Evolutionary conservation across 2,888 invertebrate species (phyloP), one percentile per base, ranked within the genome.

Genomic region (Leptopterna dolabrata): DNA sequence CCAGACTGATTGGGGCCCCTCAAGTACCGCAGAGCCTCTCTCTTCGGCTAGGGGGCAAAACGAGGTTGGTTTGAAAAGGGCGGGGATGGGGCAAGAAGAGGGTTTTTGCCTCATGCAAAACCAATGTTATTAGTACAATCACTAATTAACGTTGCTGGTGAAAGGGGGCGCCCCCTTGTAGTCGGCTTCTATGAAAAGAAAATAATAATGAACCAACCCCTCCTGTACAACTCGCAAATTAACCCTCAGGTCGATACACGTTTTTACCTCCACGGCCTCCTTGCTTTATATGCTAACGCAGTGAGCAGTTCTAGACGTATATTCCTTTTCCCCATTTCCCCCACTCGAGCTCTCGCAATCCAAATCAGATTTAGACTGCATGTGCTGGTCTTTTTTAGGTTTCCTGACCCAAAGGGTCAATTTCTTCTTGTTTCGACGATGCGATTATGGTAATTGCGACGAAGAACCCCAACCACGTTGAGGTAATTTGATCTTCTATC

Each of bases 81-180:
- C 4, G 24, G 27, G 85, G 27, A 71, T 30, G 81, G 45, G 51
- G 55, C 63, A 63, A 63, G 63, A 63, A 63, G 63, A 76, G 73
- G 82, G 87, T 87, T 87, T 87, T 87, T 87, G 87, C 87, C 47
- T 87, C 87, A 87, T 87, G 87, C 87, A 87, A 87, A 87, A 87
- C 87, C 87, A 87, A 87, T 87, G 87, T 87, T 87, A 87, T 87
- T 87, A 87, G 87, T 87, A 87, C 87, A 87, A 87, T 87, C 87
- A 78, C 87, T 87, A 87, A 87, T 87, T 87, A 87, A 87, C 87
- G 87, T 87, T 73, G 87, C 78, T 83, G 73, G 51, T 82, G 87
- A 82, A 73, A 78, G 86, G 86, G 36, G 63, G 85, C 30, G 24
- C 24, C 47, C 76, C 73, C 81, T 82, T 87, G 87, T 87, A 87